phyloP scores from a whole-genome alignment of 2,888 invertebrate species.

The Hipparchia semele region DNA sequence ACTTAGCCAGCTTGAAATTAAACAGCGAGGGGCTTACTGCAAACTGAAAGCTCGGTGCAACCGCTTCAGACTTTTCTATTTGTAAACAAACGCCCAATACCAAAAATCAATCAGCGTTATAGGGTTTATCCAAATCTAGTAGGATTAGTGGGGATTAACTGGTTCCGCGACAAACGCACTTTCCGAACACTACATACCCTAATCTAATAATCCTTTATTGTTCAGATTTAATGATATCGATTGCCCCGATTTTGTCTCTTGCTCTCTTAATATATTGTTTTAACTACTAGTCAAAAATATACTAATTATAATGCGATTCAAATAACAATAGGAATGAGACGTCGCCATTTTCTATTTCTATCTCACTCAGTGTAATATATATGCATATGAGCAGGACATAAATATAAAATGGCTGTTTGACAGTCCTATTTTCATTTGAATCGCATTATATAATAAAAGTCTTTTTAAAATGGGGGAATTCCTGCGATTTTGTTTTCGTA shows the following conservation, averaged over 20 bases:
- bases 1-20: conserved; percentile 16
- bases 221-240: conserved; percentile 54
- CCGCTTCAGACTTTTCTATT: conserved; percentile 76
- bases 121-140: conserved; percentile 71
- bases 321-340: too few species aligned
- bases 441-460: too few species aligned
- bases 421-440: too few species aligned
- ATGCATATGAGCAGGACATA: too few species aligned
- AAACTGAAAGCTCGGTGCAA: conserved; percentile 76
- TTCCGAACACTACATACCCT: conserved; percentile 52
- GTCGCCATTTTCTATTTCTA: too few species aligned
- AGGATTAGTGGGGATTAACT: conserved; percentile 69
- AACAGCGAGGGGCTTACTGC: conserved; percentile 3
- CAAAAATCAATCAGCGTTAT: conserved; percentile 80
- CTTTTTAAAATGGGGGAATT: too few species aligned
- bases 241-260: not conserved
- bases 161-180: conserved; percentile 53
- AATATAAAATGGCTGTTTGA: too few species aligned
- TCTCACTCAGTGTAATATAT: too few species aligned
- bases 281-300: not conserved
- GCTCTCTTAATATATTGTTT: not conserved
- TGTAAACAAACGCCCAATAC: conserved; percentile 66
- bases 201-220: conserved; percentile 52
- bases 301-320: too few species aligned
- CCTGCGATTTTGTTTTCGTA: too few species aligned